A percentile compares a stretch with the other conserved stretches of the same genome.
Conservation (phyloP, 2,113 vertebrate genomes). For the Sinocyclocheilus rhinocerous region DNA sequence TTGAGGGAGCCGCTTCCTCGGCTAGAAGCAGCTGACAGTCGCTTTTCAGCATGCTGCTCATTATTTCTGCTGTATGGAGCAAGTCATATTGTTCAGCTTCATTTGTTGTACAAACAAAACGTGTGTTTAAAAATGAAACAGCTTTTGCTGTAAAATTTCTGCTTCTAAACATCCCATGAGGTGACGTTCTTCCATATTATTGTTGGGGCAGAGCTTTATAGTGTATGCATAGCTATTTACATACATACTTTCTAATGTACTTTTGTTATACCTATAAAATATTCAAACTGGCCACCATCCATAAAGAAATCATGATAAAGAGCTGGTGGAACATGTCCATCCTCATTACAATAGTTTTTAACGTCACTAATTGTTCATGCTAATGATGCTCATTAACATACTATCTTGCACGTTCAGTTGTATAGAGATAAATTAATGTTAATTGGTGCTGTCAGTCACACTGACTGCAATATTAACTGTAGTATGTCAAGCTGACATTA, state of each 20-base stretch:
- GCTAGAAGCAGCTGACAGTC: conserved; percentile 35
- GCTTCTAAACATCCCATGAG: not conserved
- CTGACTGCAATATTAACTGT: not conserved
- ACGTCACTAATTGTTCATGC: conserved; percentile 33
- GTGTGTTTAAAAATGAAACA: conserved; percentile 2
- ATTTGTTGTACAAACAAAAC: conserved; percentile 25
- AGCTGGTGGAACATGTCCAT: not conserved
- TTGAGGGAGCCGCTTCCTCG: conserved; percentile 30
- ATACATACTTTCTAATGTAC: not conserved
- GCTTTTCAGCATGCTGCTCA: not conserved
- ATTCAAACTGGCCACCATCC: not conserved
- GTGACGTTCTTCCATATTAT: not conserved
- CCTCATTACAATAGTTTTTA: conserved; percentile 26
- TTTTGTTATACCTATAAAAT: conserved; percentile 4
- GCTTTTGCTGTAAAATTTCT: not conserved
- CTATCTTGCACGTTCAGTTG: conserved; percentile 25
- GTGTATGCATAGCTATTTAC: not conserved
- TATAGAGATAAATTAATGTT: conserved; percentile 40
- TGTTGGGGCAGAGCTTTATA: not conserved
- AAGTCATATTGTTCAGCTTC: conserved; percentile 31
- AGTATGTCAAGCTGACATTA: not conserved
- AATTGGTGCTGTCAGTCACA: not conserved
- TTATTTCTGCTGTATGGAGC: conserved; percentile 35
- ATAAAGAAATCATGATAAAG: conserved; percentile 10
- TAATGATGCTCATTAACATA: conserved; percentile 54